Conservation (phyloP, 2,113 vertebrate genomes). For the Anser cygnoides region DNA sequence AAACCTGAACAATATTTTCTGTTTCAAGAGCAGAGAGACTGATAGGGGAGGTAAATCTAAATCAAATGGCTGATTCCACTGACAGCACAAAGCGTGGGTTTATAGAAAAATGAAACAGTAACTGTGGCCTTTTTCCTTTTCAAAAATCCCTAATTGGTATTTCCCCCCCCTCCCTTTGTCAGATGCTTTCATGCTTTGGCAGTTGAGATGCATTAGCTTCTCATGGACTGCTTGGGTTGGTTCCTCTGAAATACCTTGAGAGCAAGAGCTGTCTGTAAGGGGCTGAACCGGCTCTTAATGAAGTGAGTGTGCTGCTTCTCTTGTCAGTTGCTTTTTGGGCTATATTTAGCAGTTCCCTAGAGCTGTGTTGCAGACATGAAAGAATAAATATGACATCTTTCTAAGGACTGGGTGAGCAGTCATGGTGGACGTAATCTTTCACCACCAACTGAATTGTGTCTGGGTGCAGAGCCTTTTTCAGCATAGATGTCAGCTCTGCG, state of each 20-base stretch:
- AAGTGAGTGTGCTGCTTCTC: accelerated
- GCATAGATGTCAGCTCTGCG: background rate
- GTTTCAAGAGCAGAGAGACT: background rate
- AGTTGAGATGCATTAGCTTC: background rate
- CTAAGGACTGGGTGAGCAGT: background rate
- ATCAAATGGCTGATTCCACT: background rate
- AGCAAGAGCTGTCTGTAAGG: background rate
- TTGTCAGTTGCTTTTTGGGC: accelerated
- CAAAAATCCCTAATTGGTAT: background rate
- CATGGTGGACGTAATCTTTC: background rate
- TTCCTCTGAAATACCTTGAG: background rate
- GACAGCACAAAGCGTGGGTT: background rate
- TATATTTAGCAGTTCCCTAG: background rate
- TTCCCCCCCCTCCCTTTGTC: background rate
- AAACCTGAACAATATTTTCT: background rate
- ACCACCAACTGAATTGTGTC: background rate
- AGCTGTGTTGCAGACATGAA: background rate
- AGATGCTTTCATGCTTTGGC: background rate
- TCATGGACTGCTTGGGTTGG: accelerated
- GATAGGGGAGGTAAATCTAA: background rate
- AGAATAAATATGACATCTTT: accelerated
- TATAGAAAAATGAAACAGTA: background rate
- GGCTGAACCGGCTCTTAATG: background rate
- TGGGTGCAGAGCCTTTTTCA: background rate
- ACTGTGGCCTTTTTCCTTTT: background rate